A percentile compares a stretch with the other conserved stretches of the same genome.
These are phyloP conservation scores for Acanthosoma haemorrhoidale DNA, from an alignment of 2,888 invertebrate genomes.

Conservation along the genomic window DNA sequence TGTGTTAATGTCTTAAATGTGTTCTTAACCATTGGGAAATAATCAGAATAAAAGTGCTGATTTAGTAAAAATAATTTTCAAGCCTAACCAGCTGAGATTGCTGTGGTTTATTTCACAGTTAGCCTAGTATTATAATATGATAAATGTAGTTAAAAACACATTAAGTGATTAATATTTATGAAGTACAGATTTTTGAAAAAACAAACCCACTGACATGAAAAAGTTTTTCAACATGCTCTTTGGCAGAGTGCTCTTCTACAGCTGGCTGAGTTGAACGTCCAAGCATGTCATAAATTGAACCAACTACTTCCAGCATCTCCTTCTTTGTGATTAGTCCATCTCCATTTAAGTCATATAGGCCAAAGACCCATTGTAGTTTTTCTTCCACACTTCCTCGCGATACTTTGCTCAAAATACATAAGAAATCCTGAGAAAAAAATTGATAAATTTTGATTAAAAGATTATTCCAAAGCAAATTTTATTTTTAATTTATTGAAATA, in stretches of 20 bases:
- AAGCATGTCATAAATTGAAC: constrained; percentile 80
- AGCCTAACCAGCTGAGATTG: too few species aligned
- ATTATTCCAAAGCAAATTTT: too few species aligned
- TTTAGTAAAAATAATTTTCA: too few species aligned
- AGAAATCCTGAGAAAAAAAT: constrained; percentile 63
- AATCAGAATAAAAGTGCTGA: too few species aligned
- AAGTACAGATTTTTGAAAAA: too few species aligned
- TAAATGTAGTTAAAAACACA: too few species aligned
- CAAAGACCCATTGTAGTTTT: constrained; percentile 83
- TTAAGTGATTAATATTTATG: too few species aligned
- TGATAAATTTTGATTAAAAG: neutral
- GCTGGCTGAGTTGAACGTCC: constrained; percentile 71
- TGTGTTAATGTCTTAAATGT: too few species aligned
- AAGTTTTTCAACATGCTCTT: constrained; percentile 78
- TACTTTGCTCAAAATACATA: constrained; percentile 74
- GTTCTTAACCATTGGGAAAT: too few species aligned
- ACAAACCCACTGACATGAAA: constrained; percentile 82
- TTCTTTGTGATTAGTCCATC: constrained; percentile 78
- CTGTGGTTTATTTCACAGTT: too few species aligned
- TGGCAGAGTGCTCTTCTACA: constrained; percentile 65
- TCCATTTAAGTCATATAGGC: constrained; percentile 78
- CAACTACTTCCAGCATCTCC: constrained; percentile 78
- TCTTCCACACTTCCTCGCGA: constrained; percentile 78
- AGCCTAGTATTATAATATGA: too few species aligned
- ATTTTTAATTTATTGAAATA: too few species aligned